Conservation (phyloP, 2,113 vertebrate genomes). For the Isichthys henryi region DNA sequence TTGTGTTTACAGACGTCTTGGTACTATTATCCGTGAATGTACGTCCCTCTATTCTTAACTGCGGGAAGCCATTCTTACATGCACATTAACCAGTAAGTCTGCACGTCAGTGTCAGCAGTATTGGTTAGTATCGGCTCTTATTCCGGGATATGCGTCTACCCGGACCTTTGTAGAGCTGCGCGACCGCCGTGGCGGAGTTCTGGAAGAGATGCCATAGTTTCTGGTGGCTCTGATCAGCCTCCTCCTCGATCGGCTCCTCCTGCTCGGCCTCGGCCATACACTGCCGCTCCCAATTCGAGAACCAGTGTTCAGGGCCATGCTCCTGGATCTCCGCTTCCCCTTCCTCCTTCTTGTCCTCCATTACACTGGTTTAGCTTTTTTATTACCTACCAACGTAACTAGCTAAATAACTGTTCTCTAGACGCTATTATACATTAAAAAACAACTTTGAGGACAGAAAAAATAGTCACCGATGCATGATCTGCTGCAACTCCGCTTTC, state of each 20-base stretch:
- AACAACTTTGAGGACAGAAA: not conserved
- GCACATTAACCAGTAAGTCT: not conserved
- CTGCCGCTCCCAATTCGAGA: slow-evolving; percentile 95
- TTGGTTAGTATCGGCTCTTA: not conserved
- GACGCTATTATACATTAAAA: not conserved
- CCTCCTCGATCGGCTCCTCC: slow-evolving; percentile 74
- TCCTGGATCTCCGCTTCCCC: slow-evolving; percentile 89
- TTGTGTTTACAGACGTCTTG: not conserved
- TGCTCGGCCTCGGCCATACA: slow-evolving; percentile 87
- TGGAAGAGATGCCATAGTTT: slow-evolving; percentile 94
- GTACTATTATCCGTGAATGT: not conserved
- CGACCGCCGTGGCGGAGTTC: slow-evolving; percentile 88
- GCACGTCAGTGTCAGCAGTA: not conserved
- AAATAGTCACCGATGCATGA: slow-evolving; percentile 11
- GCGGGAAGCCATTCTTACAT: not conserved
- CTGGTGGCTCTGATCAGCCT: slow-evolving; percentile 79
- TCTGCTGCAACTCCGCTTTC: slow-evolving; percentile 13
- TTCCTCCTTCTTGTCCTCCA: slow-evolving; percentile 91
- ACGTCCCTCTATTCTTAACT: not conserved
- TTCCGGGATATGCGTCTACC: not conserved
- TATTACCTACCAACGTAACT: not conserved
- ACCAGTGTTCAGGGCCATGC: slow-evolving; percentile 95
- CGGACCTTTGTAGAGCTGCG: slow-evolving; percentile 93
- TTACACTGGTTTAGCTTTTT: slow-evolving; percentile 33
- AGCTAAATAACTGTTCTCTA: not conserved